phyloP scores from a whole-genome alignment of 2,888 invertebrate genomes.

The Clanis bilineata region DNA sequence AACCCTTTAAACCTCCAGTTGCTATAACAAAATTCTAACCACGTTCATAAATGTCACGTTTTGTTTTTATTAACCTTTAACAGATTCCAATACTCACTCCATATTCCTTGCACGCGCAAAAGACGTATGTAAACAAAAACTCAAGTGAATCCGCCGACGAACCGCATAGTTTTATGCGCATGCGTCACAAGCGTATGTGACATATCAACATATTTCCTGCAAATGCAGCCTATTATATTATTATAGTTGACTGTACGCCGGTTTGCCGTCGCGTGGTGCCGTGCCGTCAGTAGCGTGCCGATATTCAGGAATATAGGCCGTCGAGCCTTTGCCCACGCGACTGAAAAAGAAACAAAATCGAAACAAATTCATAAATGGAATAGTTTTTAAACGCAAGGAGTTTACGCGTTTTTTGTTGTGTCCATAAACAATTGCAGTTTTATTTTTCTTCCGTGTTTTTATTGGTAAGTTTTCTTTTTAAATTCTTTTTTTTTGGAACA shows the following conservation, averaged over 20 bases:
- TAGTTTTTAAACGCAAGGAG: neutral
- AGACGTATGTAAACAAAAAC: neutral
- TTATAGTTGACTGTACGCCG: slow-evolving; percentile 1
- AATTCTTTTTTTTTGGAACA: neutral
- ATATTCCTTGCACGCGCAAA: neutral
- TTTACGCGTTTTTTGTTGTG: neutral
- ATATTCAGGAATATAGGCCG: slow-evolving; percentile 69
- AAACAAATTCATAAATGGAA: slow-evolving; percentile 1
- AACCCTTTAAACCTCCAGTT: neutral
- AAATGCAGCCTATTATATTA: slow-evolving; percentile 39
- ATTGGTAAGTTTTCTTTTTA: neutral
- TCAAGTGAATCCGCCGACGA: neutral
- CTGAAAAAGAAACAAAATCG: slow-evolving; percentile 52
- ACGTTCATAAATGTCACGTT: neutral
- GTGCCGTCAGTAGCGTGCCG: neutral
- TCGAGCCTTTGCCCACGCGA: slow-evolving; percentile 49
- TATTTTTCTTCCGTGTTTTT: neutral
- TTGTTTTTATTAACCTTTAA: neutral
- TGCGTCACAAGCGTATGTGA: slow-evolving; percentile 39
- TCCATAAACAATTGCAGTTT: neutral
- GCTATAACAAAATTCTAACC: neutral
- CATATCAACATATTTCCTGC: slow-evolving; percentile 41
- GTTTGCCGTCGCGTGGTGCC: neutral
- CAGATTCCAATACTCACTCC: neutral
- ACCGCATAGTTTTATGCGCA: slow-evolving; percentile 13